A percentile compares a stretch with the other conserved stretches of the same genome.
These are phyloP conservation scores for Hirtodrosophila trivittata DNA, from an alignment of 2,888 invertebrate species.

Conservation along the genomic window DNA sequence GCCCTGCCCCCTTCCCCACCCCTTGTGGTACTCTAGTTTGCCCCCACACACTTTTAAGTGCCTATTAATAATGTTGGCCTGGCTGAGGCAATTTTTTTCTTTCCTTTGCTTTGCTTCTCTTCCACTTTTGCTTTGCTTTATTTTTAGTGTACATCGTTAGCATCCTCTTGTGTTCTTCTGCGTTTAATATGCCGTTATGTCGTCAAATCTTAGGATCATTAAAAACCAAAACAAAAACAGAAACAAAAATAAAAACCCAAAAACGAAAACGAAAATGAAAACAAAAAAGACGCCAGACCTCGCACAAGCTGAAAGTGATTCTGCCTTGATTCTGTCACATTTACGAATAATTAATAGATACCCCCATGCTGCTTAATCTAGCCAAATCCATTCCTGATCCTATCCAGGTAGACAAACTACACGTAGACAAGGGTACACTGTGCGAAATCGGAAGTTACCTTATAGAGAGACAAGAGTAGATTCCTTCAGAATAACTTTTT, in stretches of 20 bases:
- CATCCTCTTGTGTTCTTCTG: conserved; percentile 41
- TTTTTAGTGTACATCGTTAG: conserved; percentile 70
- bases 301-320: conserved; percentile 42
- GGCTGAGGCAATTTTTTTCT: conserved; percentile 49
- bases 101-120: conserved; percentile 22
- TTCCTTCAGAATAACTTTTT: too few relatives aligned
- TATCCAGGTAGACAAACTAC: neutral
- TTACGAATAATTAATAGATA: conserved; percentile 64
- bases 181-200: conserved; percentile 74
- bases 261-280: neutral
- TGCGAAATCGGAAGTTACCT: neutral
- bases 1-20: neutral
- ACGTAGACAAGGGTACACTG: neutral
- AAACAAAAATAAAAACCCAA: conserved; percentile 2
- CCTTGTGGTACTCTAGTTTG: conserved; percentile 28
- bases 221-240: conserved; percentile 50
- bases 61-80: conserved; percentile 73
- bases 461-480: neutral
- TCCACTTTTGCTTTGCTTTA: conserved; percentile 52
- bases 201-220: conserved; percentile 72
- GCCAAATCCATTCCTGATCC: conserved; percentile 32
- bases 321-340: conserved; percentile 46
- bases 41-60: conserved; percentile 62
- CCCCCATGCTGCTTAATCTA: conserved; percentile 52
- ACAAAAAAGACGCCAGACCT: conserved; percentile 16